A percentile compares a stretch with the other conserved stretches of the same genome.
Conservation (phyloP, 2,888 invertebrate species). For the Coenonympha glycerion region DNA sequence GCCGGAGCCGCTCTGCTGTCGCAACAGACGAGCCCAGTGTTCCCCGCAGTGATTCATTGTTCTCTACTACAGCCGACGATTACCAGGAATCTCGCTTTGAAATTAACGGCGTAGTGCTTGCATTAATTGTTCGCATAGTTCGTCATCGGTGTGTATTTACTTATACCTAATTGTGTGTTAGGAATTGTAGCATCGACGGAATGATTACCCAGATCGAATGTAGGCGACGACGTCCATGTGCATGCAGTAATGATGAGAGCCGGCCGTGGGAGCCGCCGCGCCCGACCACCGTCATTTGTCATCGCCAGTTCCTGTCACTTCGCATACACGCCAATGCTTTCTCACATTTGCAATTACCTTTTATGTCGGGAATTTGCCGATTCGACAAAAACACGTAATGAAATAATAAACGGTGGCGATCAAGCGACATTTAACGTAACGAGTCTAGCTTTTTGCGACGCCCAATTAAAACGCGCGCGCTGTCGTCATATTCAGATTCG, state of each 20-base stretch:
- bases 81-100: conserved; percentile 23
- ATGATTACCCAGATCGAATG: conserved; percentile 38
- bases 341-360: conserved; percentile 67
- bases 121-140: conserved; percentile 31
- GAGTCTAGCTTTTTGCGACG: conserved; percentile 29
- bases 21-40: conserved; percentile 13
- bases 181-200: conserved; percentile 32
- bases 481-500: conserved; percentile 23
- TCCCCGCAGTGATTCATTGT: conserved; percentile 24
- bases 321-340: conserved; percentile 57
- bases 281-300: conserved; percentile 60
- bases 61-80: conserved; percentile 14
- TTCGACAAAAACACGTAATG: conserved; percentile 46
- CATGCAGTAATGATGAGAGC: conserved; percentile 57
- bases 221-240: conserved; percentile 30
- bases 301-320: conserved; percentile 64
- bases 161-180: conserved; percentile 33
- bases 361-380: conserved; percentile 59
- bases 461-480: conserved; percentile 16
- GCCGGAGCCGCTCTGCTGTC: conserved; percentile 28
- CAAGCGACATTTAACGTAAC: conserved; percentile 31
- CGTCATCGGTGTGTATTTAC: conserved; percentile 24
- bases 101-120: conserved; percentile 29
- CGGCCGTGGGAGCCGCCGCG: conserved; percentile 55
- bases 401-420: conserved; percentile 49